A percentile compares a stretch with the other conserved stretches of the same genome.
phyloP scores from a whole-genome alignment of 2,113 vertebrate genomes.

The Zosterops japonicus region DNA sequence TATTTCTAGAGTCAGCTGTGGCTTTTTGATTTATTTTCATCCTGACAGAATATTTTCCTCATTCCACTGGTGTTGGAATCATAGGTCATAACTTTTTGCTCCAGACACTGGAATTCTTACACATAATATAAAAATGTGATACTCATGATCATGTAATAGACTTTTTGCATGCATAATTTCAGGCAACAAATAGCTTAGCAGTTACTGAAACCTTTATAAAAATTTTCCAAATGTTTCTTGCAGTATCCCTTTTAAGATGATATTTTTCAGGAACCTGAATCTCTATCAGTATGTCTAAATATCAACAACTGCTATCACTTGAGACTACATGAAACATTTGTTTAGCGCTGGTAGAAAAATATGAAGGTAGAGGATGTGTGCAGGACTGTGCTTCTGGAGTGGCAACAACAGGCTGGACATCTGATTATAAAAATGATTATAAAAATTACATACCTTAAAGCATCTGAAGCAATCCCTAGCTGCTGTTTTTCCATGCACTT shows the following conservation, averaged over 20 bases:
- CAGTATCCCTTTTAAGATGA: background rate
- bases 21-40: background rate
- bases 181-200: background rate
- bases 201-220: background rate
- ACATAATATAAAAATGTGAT: background rate
- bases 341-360: background rate
- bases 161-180: background rate
- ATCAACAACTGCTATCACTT: fast-evolving
- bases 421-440: background rate
- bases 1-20: background rate
- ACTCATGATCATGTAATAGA: background rate
- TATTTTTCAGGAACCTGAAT: background rate
- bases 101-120: background rate
- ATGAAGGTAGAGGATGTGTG: background rate
- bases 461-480: background rate
- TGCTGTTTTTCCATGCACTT: background rate
- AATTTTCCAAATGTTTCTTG: background rate
- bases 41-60: background rate
- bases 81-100: background rate
- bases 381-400: background rate
- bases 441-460: background rate
- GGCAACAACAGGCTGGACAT: background rate
- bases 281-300: background rate
- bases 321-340: background rate
- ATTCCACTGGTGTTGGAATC: background rate